Evolutionary conservation across 2,797 vertebrate genomes (phyloP).

Genomic region (Vipera latastei): DNA sequence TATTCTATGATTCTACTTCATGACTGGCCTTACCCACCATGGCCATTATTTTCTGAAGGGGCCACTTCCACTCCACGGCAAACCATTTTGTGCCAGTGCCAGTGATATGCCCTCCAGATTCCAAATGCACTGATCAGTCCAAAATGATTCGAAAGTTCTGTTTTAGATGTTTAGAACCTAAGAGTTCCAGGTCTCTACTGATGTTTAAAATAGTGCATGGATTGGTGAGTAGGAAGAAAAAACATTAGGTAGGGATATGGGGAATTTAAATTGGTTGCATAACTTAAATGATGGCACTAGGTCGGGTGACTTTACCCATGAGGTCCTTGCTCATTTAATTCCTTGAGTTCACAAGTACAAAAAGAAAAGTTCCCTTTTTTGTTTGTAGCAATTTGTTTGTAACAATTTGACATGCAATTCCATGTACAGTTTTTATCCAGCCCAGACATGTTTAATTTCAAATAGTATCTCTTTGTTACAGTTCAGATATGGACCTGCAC

Average conservation of each 20-base stretch:
- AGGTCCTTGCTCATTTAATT: neutral
- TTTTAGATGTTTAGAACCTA: neutral
- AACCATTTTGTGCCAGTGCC: neutral
- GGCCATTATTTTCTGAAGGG: neutral
- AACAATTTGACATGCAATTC: neutral
- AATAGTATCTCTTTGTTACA: conserved; percentile 38
- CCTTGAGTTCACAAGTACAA: neutral
- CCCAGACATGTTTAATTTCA: neutral
- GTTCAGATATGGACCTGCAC: conserved; percentile 75
- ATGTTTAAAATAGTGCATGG: neutral
- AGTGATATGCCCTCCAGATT: neutral
- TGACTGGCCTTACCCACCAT: neutral
- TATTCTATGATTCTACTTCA: neutral
- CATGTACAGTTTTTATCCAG: neutral
- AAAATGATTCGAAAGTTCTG: neutral
- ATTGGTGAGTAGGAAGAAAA: neutral
- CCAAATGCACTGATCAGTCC: neutral
- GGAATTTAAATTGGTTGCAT: neutral
- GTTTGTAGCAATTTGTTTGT: neutral
- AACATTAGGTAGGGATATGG: neutral
- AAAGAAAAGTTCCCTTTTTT: neutral
- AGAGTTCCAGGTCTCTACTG: neutral
- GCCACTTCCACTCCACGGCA: neutral
- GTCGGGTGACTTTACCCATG: neutral
- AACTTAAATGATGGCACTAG: neutral